Conservation (phyloP, 2,113 vertebrate species). For the Callipepla californica region DNA sequence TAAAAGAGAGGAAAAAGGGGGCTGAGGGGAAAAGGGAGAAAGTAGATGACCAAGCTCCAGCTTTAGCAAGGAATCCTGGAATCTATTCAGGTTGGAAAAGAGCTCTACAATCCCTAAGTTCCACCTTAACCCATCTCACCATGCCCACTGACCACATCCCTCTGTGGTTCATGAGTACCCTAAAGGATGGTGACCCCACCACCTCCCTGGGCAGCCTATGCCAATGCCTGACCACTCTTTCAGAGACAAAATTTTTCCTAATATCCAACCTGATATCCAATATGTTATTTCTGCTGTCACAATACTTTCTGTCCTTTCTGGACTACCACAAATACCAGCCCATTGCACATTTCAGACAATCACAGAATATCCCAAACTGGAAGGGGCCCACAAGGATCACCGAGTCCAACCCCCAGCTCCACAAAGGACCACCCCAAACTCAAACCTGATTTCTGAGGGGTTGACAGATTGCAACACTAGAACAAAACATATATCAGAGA, state of each 20-base stretch:
- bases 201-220: no score
- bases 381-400: neutral
- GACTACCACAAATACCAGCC: neutral
- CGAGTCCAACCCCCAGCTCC: neutral
- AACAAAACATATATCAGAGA: neutral
- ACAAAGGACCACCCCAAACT: neutral
- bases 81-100: no score
- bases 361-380: neutral
- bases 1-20: neutral
- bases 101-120: no score
- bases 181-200: no score
- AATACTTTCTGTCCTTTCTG: neutral
- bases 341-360: fast-evolving
- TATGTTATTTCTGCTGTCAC: neutral
- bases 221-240: no score
- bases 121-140: no score
- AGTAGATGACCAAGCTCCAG: fast-evolving
- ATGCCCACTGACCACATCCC: no score
- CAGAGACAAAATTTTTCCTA: no score
- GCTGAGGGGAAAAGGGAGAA: neutral
- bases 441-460: neutral
- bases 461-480: neutral
- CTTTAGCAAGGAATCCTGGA: neutral
- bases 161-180: no score
- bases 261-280: no score